Base-by-base conservation (phyloP, 1,140 invertebrate genomes). In the Eurosta solidaginis region DNA sequence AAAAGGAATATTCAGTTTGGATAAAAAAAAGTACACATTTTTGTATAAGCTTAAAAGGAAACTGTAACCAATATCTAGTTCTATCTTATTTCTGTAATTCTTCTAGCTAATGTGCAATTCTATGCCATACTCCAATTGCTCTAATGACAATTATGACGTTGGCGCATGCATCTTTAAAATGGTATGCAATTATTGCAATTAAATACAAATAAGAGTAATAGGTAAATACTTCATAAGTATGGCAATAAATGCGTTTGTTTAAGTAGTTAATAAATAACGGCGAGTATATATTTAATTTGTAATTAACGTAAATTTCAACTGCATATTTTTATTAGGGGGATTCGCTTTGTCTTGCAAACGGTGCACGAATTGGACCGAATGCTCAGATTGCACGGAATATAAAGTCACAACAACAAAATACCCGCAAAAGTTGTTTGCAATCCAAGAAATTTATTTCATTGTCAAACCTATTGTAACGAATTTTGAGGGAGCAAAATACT, bases 141-240 rank as follows among this genome's bases (percentile, higher is more conserved):
- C 40, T 40, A 5, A 33, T 33, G 17, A 42, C 59, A 68, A 20
- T 40, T 20, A n/a, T 33, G 40, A 10, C 59, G 59, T 68, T n/a
- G 14, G 17, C 33, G 59, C 33, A n/a, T 22, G 36, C 33, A 10
- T 33, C 1, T 40, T 29, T 40, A 20, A 2, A n/a, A 7, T 10
- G 59, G 59, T n/a, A 68, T 68, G 33, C 33, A 68, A 63, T 59
- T 59, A 27, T 59, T 22, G 17, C 52, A 59, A 59, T 27, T 59
- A 10, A 14, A 14, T 29, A 27, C 27, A 33, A 54, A 12, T 54
- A 25, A 59, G 1, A 49, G n/a, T 0, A 49, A 49, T 1, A 47
- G 3, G 25, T 20, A 68, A 68, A 68, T 68, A n/a, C 40, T 68
- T 68, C 59, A 42, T 68, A 68, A 68, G 59, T 20, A 1, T 68